Percentiles rank a stretch among this genome's conserved stretches.
Conservation (phyloP, 2,113 vertebrate genomes). For the Esox niger region DNA sequence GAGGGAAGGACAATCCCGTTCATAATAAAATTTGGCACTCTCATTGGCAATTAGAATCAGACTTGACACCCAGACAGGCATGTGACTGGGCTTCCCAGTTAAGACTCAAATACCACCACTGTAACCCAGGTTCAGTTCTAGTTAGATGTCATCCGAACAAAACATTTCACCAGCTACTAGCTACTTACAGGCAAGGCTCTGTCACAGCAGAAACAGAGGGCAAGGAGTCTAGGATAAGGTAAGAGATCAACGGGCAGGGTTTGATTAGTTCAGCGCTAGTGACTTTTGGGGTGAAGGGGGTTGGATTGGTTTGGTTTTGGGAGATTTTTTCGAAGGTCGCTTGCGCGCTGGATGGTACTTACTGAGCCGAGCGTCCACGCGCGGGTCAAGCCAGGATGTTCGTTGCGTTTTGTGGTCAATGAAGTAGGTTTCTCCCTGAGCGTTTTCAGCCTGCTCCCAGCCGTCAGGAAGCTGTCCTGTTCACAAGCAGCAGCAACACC, state of each 20-base stretch:
- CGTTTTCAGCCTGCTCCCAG: conserved; percentile 55
- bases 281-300: not conserved
- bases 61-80: too few relatives aligned
- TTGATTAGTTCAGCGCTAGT: conserved; percentile 7
- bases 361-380: conserved; percentile 45
- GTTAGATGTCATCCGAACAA: not conserved
- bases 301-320: not conserved
- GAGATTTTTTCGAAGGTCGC: not conserved
- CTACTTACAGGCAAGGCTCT: too few relatives aligned
- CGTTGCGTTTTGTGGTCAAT: conserved; percentile 63
- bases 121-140: not conserved
- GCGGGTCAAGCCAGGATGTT: conserved; percentile 58
- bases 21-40: not conserved
- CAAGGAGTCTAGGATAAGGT: not conserved
- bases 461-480: conserved; percentile 58
- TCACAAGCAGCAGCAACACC: conserved; percentile 40
- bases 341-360: conserved; percentile 32
- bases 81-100: too few relatives aligned
- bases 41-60: too few relatives aligned
- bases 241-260: not conserved
- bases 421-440: conserved; percentile 61
- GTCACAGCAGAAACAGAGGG: not conserved
- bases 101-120: too few relatives aligned
- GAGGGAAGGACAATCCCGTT: too few relatives aligned
- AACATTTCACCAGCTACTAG: not conserved